These are phyloP conservation scores for Lasioglossum baleicum DNA, from an alignment of 1,140 invertebrate genomes.

Conservation along the genomic window DNA sequence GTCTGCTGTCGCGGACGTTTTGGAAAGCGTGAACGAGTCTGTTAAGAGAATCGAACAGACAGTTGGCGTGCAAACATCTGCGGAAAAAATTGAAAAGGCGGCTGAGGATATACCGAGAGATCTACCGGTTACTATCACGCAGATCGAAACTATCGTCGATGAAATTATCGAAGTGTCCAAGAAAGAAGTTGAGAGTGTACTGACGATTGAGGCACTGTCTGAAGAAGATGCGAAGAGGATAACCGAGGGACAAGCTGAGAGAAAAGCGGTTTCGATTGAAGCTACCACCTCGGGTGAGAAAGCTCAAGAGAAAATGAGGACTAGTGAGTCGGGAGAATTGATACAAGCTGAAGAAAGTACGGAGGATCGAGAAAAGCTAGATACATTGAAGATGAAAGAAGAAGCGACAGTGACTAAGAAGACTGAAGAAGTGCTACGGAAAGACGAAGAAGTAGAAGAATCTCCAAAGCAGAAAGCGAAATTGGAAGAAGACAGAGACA, in stretches of 20 bases:
- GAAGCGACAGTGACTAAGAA: not conserved
- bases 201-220: conserved; percentile 49
- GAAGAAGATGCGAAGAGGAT: not conserved
- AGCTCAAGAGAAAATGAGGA: too few relatives aligned
- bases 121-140: conserved; percentile 29
- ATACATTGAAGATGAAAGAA: not conserved
- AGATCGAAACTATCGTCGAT: conserved; percentile 64
- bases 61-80: not conserved
- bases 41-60: conserved; percentile 34
- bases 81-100: not conserved
- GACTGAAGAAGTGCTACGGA: not conserved
- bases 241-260: too few relatives aligned
- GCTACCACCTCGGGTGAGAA: too few relatives aligned
- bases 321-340: too few relatives aligned
- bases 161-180: conserved; percentile 72
- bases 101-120: not conserved
- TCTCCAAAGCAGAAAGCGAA: not conserved
- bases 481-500: not conserved
- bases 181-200: conserved; percentile 67
- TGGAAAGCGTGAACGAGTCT: conserved; percentile 62
- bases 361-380: not conserved
- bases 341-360: not conserved
- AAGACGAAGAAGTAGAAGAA: not conserved
- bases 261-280: too few relatives aligned
- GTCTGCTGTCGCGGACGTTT: conserved; percentile 65